A percentile compares a stretch with the other conserved stretches of the same genome.
Conservation (phyloP, 2,888 invertebrate species). For the Acrocyrtus sp. region DNA sequence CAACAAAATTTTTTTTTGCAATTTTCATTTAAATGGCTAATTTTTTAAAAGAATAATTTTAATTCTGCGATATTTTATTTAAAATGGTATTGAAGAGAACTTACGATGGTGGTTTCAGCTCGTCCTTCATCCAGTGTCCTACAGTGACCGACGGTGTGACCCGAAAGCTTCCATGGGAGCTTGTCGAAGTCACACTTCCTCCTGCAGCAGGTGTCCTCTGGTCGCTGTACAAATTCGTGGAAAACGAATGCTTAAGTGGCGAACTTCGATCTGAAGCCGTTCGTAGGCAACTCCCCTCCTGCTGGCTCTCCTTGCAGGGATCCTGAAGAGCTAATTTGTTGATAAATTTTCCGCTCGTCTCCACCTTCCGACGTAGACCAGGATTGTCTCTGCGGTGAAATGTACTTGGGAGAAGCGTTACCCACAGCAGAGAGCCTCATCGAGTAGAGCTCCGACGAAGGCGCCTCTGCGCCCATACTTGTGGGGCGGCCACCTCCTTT, state of each 20-base stretch:
- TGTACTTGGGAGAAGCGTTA: slow-evolving; percentile 38
- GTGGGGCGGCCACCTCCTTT: slow-evolving; percentile 25
- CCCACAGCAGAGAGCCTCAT: slow-evolving; percentile 41
- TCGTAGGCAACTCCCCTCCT: slow-evolving; percentile 1
- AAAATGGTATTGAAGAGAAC: too few species aligned
- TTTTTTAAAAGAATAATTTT: neutral
- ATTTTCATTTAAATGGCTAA: too few species aligned
- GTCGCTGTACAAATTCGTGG: slow-evolving; percentile 30
- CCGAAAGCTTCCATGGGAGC: slow-evolving; percentile 12
- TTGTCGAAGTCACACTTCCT: too few species aligned
- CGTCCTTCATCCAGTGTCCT: slow-evolving; percentile 44
- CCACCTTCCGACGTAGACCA: slow-evolving; percentile 34
- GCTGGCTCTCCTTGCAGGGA: neutral
- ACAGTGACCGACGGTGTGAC: slow-evolving; percentile 35
- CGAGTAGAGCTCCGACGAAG: slow-evolving; percentile 40
- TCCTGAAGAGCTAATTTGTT: neutral
- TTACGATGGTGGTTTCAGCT: slow-evolving; percentile 45
- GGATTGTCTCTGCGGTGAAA: slow-evolving; percentile 27
- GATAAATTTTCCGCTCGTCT: slow-evolving; percentile 11
- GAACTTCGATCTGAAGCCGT: slow-evolving; percentile 36
- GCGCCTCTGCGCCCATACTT: slow-evolving; percentile 48
- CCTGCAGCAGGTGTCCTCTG: slow-evolving; percentile 12
- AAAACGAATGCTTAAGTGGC: slow-evolving; percentile 27
- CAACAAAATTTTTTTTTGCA: neutral
- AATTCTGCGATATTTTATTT: neutral